Evolutionary conservation across 2,797 vertebrate species (phyloP).

Genomic region (Muscicapa striata): DNA sequence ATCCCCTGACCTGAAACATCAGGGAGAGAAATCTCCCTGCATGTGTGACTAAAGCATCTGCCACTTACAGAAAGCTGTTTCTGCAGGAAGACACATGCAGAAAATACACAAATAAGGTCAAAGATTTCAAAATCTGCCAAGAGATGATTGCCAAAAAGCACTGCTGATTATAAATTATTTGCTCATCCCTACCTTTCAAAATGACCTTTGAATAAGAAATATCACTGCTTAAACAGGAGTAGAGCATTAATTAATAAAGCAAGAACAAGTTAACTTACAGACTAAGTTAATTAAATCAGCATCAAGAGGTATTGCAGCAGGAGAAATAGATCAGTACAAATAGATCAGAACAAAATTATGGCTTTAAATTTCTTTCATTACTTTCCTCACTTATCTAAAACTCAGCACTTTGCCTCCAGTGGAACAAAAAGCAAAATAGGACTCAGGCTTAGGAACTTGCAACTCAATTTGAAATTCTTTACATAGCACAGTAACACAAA

Average conservation of each 20-base stretch:
- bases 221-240: background rate
- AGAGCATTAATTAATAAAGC: background rate
- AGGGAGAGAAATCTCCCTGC: background rate
- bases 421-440: background rate
- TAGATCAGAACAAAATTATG: background rate
- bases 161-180: background rate
- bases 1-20: background rate
- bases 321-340: background rate
- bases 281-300: background rate
- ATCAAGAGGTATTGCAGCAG: background rate
- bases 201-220: background rate
- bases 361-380: background rate
- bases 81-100: background rate
- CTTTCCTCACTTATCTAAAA: background rate
- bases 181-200: background rate
- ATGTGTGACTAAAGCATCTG: background rate
- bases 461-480: background rate
- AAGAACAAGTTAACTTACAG: background rate
- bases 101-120: background rate
- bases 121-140: background rate
- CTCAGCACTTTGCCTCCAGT: accelerated
- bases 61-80: background rate
- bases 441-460: background rate
- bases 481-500: background rate
- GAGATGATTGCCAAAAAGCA: background rate